Percentiles rank a stretch among this genome's conserved stretches.
Evolutionary conservation across 1,140 invertebrate genomes (phyloP).

Genomic region (Drosophila triauraria): DNA sequence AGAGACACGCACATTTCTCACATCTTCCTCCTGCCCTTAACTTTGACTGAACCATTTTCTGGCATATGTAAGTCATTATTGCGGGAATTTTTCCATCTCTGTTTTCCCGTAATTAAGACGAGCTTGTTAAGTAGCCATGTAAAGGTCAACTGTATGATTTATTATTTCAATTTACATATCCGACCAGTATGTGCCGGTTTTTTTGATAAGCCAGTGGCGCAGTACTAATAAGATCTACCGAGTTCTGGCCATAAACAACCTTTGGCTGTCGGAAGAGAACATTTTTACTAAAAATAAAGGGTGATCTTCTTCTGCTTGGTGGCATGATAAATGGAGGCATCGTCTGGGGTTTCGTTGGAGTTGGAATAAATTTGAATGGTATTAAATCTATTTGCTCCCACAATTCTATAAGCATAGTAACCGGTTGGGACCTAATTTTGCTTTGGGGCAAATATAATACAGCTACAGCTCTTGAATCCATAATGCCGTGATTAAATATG

Average conservation of each 20-base stretch:
- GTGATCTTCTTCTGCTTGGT: conserved; percentile 5
- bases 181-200: conserved; percentile 9
- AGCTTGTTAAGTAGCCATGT: conserved; percentile 41
- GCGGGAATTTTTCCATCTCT: conserved; percentile 1
- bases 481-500: conserved; percentile 23
- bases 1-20: conserved; percentile 1
- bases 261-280: conserved; percentile 37
- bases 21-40: conserved; percentile 50
- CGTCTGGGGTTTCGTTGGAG: neutral
- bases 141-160: conserved; percentile 41
- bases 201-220: conserved; percentile 2
- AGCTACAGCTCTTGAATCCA: conserved; percentile 16
- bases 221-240: conserved; percentile 20
- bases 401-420: conserved; percentile 24
- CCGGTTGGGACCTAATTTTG: conserved; percentile 20
- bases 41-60: conserved; percentile 47
- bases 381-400: conserved; percentile 22
- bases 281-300: conserved; percentile 8
- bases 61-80: conserved; percentile 19
- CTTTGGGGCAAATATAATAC: conserved; percentile 14
- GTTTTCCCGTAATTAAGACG: conserved; percentile 47
- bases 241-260: conserved; percentile 30
- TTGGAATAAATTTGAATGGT: conserved; percentile 26
- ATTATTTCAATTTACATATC: conserved; percentile 49
- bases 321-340: conserved; percentile 9